These are phyloP conservation scores for Centropristis striata DNA, from an alignment of 2,113 vertebrate species.

Conservation along the genomic window DNA sequence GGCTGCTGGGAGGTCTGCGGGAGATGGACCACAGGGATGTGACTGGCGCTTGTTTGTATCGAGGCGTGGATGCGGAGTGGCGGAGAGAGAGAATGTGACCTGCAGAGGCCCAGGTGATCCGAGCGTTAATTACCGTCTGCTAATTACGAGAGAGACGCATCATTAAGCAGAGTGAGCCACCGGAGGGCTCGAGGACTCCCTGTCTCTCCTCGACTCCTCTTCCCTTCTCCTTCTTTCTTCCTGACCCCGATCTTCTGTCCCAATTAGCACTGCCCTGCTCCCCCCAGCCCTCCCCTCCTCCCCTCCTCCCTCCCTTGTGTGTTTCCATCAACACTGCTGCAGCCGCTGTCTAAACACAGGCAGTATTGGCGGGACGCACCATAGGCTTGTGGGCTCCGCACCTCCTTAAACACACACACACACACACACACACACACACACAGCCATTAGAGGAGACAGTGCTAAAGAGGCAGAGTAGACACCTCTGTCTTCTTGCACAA, in stretches of 20 bases:
- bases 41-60: slow-evolving; percentile 40
- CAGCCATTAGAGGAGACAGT: slow-evolving; percentile 73
- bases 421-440: slow-evolving; percentile 22
- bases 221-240: slow-evolving; percentile 63
- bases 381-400: slow-evolving; percentile 41
- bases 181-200: slow-evolving; percentile 74
- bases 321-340: slow-evolving; percentile 71
- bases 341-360: slow-evolving; percentile 72
- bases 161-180: slow-evolving; percentile 79
- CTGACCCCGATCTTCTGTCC: slow-evolving; percentile 84
- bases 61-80: slow-evolving; percentile 32
- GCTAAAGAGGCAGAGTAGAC: slow-evolving; percentile 76
- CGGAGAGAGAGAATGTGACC: slow-evolving; percentile 63
- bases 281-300: neutral
- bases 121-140: slow-evolving; percentile 83
- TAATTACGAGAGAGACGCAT: slow-evolving; percentile 83
- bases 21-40: slow-evolving; percentile 35
- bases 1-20: slow-evolving; percentile 17
- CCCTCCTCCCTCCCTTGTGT: slow-evolving; percentile 42
- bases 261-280: slow-evolving; percentile 80
- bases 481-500: slow-evolving; percentile 70
- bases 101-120: slow-evolving; percentile 74
- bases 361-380: slow-evolving; percentile 58
- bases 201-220: slow-evolving; percentile 61
- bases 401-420: slow-evolving; percentile 48